Percentiles rank a stretch among this genome's conserved stretches.
Conservation (phyloP, 1,140 invertebrate species). For the Psilanteris sp. region DNA sequence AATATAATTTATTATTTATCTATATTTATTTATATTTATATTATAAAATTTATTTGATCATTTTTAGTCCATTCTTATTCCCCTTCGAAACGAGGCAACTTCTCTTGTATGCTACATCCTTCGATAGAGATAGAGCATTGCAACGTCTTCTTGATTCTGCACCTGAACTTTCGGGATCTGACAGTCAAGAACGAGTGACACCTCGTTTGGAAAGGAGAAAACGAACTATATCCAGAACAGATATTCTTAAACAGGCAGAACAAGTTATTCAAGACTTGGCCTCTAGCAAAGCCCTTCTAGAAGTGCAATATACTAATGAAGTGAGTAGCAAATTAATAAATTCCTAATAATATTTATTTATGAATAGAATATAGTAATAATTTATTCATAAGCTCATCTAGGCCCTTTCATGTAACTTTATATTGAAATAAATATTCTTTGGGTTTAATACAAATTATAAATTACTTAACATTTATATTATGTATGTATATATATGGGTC, state of each 20-base stretch:
- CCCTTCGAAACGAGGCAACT: constrained; percentile 98
- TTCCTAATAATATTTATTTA: too few relatives aligned
- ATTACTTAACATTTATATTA: too few relatives aligned
- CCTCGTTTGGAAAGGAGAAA: constrained; percentile 95
- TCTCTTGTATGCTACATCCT: constrained; percentile 96
- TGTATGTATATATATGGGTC: too few relatives aligned
- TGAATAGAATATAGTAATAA: too few relatives aligned
- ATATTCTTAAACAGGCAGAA: constrained; percentile 97
- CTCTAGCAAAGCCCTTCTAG: constrained; percentile 93
- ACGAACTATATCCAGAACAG: constrained; percentile 93
- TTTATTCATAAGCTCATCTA: too few relatives aligned
- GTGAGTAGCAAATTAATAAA: constrained; percentile 77
- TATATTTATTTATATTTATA: too few relatives aligned
- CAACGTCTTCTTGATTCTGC: constrained; percentile 94
- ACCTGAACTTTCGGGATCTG: constrained; percentile 87
- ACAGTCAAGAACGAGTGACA: constrained; percentile 92
- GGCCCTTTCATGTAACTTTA: too few relatives aligned
- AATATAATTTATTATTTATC: background rate
- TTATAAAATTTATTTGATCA: background rate
- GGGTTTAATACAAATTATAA: too few relatives aligned
- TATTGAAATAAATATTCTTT: too few relatives aligned
- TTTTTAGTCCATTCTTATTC: constrained; percentile 91
- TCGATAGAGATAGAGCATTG: constrained; percentile 96
- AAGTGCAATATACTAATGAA: constrained; percentile 99
- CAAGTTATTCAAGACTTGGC: constrained; percentile 96